Base-by-base conservation (phyloP, 2,888 invertebrate species). In the Cabera pusaria region DNA sequence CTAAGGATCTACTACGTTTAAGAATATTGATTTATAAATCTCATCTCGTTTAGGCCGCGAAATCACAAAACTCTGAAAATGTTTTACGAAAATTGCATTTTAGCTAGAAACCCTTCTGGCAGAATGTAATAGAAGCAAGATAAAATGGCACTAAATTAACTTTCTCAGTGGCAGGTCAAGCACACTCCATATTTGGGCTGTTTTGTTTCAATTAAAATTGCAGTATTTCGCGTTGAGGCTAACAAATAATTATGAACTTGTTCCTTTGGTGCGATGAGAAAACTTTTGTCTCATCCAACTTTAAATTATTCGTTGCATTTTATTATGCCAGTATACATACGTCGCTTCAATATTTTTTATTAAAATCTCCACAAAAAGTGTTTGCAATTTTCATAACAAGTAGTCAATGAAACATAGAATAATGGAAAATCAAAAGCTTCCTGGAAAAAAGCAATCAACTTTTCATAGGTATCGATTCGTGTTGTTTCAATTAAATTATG, bases 171-270 rank as follows among this genome's bases (percentile, higher is more conserved):
- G 56, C 60, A 59, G 76, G 74, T 77, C 72, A 74, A 77, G 69
- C 20, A 10, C 51, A 58, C 64, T 69, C 65, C 53, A 62, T 64
- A 69, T 73, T 75, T 67, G 58, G 62, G 62, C 75, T 72, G 72
- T 75, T 79, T 71, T 71, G 68, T 78, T 80, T 77, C 70, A 79
- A 78, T 82, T 80, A 78, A 75, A 79, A 75, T 69, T 57, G 64
- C 57, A 63, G 59, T 61, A 59, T 65, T 64, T 67, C 59, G 49
- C 49, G 66, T 59, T 57, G 68, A 55, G 63, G 64, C 56, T 64
- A 72, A 75, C 76, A 80, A 80, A 82, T 79, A 82, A 82, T 83
- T 77, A 81, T 62, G 64, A 72, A 76, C 71, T 77, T 64, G 72
- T 72, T 74, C 67, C 65, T 68, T 70, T 65, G 64, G 50, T 57